Evolutionary conservation across 2,797 vertebrate species (phyloP).

Genomic region (Fundulus diaphanus): DNA sequence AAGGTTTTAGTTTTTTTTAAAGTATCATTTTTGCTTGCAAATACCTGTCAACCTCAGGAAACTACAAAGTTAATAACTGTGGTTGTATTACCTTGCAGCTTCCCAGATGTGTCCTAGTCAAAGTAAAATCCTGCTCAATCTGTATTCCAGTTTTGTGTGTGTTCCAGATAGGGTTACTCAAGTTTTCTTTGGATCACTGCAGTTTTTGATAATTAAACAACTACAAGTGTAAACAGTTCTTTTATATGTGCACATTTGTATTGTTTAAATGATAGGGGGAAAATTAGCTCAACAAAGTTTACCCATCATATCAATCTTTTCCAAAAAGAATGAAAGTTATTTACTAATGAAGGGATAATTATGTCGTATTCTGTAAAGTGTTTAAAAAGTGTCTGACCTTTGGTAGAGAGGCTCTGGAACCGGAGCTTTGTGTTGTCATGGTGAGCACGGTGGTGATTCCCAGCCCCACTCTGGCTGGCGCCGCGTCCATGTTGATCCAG

Average conservation of each 20-base stretch:
- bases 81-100: background rate
- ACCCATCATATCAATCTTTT: background rate
- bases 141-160: background rate
- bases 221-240: background rate
- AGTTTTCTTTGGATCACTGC: background rate
- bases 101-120: background rate
- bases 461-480: constrained; percentile 91
- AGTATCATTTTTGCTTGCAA: background rate
- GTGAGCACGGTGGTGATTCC: constrained; percentile 97
- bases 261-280: background rate
- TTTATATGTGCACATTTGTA: background rate
- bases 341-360: background rate
- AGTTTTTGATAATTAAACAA: background rate
- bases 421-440: constrained; percentile 97
- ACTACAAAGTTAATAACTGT: background rate
- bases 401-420: constrained; percentile 93
- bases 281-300: background rate
- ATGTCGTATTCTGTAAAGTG: background rate
- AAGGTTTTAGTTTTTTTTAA: too few relatives aligned
- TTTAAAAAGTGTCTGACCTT: constrained; percentile 82
- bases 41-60: background rate
- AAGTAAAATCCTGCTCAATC: constrained; percentile 1
- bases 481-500: constrained; percentile 98
- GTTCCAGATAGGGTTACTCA: background rate
- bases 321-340: background rate